Evolutionary conservation across 2,797 vertebrate genomes (phyloP).

Genomic region (Emydoidea blandingii): DNA sequence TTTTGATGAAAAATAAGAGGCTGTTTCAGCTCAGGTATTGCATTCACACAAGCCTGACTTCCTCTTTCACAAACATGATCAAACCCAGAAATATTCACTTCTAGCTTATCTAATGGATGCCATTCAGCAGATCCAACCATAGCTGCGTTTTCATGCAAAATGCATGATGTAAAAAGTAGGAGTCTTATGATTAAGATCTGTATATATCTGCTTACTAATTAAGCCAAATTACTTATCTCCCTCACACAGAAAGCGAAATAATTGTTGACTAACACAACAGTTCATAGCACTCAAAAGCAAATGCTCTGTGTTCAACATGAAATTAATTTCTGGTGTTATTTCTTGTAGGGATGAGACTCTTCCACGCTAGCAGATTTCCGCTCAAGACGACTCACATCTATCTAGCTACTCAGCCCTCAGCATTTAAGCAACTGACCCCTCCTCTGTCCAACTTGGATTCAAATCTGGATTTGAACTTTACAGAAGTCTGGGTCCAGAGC

Average conservation of each 20-base stretch:
- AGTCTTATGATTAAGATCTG: slow-evolving; percentile 25
- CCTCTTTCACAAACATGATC: slow-evolving; percentile 11
- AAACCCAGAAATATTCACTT: slow-evolving; percentile 35
- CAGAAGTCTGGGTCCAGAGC: neutral
- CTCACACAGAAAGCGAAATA: slow-evolving; percentile 67
- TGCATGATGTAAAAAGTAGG: slow-evolving; percentile 31
- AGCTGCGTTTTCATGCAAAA: slow-evolving; percentile 59
- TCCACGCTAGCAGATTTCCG: neutral
- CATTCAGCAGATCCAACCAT: slow-evolving; percentile 24
- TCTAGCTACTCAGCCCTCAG: neutral
- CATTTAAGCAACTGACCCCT: neutral
- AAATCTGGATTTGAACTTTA: neutral
- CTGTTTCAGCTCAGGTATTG: neutral
- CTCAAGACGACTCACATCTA: neutral
- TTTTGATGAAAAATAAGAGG: neutral
- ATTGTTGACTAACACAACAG: slow-evolving; percentile 62
- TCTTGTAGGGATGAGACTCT: neutral
- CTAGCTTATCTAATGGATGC: slow-evolving; percentile 2
- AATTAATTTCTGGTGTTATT: slow-evolving; percentile 57
- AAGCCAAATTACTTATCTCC: slow-evolving; percentile 59
- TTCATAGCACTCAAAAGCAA: slow-evolving; percentile 42
- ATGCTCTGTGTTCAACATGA: slow-evolving; percentile 34
- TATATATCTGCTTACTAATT: slow-evolving; percentile 31
- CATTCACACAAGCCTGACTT: slow-evolving; percentile 33
- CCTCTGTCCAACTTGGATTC: neutral